Conservation (phyloP, 2,797 vertebrate species). For the Anguilla obscura region DNA sequence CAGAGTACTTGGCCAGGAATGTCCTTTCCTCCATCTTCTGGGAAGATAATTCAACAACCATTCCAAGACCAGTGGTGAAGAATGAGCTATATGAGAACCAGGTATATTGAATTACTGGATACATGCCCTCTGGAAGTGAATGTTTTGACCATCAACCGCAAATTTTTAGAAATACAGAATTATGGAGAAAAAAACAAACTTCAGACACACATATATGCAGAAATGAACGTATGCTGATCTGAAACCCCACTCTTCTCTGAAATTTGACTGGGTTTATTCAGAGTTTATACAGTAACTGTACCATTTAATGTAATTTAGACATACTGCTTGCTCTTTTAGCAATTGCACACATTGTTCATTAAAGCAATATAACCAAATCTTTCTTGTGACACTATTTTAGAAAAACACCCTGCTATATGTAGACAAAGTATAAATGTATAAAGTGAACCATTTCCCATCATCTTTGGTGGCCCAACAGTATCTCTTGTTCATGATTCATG, state of each 20-base stretch:
- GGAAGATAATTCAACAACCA: not conserved
- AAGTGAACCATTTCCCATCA: slow-evolving; percentile 17
- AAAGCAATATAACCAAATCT: not conserved
- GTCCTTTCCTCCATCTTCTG: not conserved
- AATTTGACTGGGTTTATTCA: not conserved
- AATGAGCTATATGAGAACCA: not conserved
- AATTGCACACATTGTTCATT: not conserved
- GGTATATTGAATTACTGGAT: not conserved
- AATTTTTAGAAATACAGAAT: not conserved
- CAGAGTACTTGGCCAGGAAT: not conserved
- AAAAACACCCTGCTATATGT: not conserved
- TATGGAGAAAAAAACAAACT: not conserved
- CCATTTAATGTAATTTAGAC: not conserved
- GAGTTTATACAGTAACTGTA: not conserved
- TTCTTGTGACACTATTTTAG: not conserved
- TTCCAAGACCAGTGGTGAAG: not conserved
- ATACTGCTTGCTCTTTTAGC: not conserved
- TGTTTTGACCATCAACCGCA: not conserved
- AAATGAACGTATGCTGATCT: not conserved
- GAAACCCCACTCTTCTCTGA: not conserved
- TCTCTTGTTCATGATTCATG: not conserved
- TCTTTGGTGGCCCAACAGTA: not conserved
- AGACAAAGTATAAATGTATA: not conserved
- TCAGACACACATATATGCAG: not conserved
- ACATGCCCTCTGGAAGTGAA: not conserved